Evolutionary conservation across 1,140 invertebrate genomes (phyloP), one percentile per base, ranked within the genome.

Genomic region (Magallana angulata): DNA sequence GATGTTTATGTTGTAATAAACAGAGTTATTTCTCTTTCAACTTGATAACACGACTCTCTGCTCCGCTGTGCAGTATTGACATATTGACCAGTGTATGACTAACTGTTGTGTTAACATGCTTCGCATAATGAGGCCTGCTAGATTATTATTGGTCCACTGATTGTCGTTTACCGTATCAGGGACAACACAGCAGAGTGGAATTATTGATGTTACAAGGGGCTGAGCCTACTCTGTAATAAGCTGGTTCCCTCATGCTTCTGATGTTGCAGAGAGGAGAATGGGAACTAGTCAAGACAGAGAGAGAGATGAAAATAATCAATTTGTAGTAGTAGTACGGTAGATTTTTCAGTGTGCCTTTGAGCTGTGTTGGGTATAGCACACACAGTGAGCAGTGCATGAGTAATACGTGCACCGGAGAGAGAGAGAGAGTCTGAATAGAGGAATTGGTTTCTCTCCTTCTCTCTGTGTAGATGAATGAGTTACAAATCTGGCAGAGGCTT

Each of bases 71-170:
- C 24, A 30, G 18, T 76, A 76, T 76, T 76, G 68, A 76, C 7
- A 12, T 76, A 76, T 76, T 76, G 68, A 76, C 68, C 11, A 1
- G 1, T 11, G 9, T 48, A 24, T 36, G 68, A 76, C 68, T 76
- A 36, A 36, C 24, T 4, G 2, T 76, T 30, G 36, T 30, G 14
- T 30, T 76, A 76, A 76, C 68, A 76, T 12, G 68, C 9, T 76
- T 30, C 68, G 36, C 36, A 30, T 76, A 76, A 76, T 76, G 36
- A 36, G 64, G 68, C 24, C 24, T 7, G 18, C 18, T 12, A 30
- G 68, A 76, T 76, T 76, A 76, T 76, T 76, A 76, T 76, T 76
- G 68, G 68, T 36, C 60, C n/a, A 62, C 14, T 62, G 60, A 30
- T 76, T 76, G 68, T 30, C 24, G 24, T 76, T 76, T 36, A 76